These are phyloP conservation scores for Cebidichthys violaceus DNA, from an alignment of 2,113 vertebrate genomes.

Conservation along the genomic window DNA sequence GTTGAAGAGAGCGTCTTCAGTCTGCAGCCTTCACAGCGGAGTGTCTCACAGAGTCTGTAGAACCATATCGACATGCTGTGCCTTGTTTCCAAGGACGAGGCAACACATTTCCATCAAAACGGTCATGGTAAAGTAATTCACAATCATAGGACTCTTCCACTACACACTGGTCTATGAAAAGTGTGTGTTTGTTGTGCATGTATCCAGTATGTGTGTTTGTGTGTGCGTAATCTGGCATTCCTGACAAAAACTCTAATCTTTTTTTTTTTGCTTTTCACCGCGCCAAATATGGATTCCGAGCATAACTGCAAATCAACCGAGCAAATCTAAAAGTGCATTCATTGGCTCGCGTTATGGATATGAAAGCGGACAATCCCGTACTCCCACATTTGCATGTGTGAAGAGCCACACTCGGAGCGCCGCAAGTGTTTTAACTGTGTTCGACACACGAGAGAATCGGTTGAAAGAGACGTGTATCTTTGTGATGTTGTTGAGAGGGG, in stretches of 20 bases:
- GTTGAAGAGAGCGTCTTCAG: constrained; percentile 62
- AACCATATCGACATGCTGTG: constrained; percentile 71
- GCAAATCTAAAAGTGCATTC: constrained; percentile 66
- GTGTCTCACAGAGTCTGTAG: constrained; percentile 59
- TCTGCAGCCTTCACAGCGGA: constrained; percentile 56
- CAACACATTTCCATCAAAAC: constrained; percentile 72
- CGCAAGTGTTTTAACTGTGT: constrained; percentile 73
- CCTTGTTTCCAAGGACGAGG: constrained; percentile 74
- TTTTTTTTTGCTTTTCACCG: constrained; percentile 31
- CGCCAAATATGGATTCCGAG: constrained; percentile 72
- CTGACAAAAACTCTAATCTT: constrained; percentile 27
- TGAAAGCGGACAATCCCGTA: constrained; percentile 64
- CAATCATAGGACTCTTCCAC: constrained; percentile 62
- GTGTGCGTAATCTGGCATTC: constrained; percentile 41
- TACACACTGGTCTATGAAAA: constrained; percentile 40
- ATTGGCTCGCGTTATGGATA: constrained; percentile 76
- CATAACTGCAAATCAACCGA: constrained; percentile 72
- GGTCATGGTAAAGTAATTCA: constrained; percentile 66
- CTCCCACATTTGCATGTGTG: constrained; percentile 74
- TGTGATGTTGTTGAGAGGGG: constrained; percentile 58
- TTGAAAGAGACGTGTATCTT: constrained; percentile 63
- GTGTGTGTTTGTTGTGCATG: neutral
- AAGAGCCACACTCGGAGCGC: constrained; percentile 54
- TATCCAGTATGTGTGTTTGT: neutral
- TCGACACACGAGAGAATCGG: constrained; percentile 53